phyloP scores from a whole-genome alignment of 2,113 vertebrate genomes.

The Etheostoma spectabile region DNA sequence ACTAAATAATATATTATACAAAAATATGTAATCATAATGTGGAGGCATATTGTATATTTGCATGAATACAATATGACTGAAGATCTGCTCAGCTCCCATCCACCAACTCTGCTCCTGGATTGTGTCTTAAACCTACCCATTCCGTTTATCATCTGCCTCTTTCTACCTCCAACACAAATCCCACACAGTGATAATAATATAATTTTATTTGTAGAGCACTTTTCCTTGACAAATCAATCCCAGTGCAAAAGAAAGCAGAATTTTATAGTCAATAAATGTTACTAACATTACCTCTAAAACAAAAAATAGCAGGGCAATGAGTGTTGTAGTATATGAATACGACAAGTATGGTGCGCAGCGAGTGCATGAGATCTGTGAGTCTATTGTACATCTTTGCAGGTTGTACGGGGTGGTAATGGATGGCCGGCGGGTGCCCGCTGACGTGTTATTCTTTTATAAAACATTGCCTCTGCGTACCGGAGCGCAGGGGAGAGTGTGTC shows the following conservation, averaged over 20 bases:
- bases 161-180: too few species aligned
- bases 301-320: slow-evolving; percentile 7
- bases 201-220: too few species aligned
- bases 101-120: slow-evolving; percentile 36
- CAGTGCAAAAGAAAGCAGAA: slow-evolving; percentile 83
- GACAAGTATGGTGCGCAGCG: not conserved
- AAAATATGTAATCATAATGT: not conserved
- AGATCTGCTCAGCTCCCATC: slow-evolving; percentile 43
- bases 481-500: slow-evolving; percentile 83
- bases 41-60: not conserved
- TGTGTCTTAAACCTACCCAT: not conserved
- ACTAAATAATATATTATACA: not conserved
- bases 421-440: slow-evolving; percentile 78
- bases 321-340: slow-evolving; percentile 42
- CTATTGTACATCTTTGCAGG: slow-evolving; percentile 58
- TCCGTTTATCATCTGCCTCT: slow-evolving; percentile 48
- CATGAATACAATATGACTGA: not conserved
- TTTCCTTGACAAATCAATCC: too few species aligned
- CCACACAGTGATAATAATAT: too few species aligned
- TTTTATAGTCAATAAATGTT: not conserved
- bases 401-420: slow-evolving; percentile 80
- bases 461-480: slow-evolving; percentile 83
- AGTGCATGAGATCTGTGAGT: slow-evolving; percentile 40
- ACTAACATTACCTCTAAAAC: not conserved
- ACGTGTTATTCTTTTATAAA: slow-evolving; percentile 88